A percentile compares a stretch with the other conserved stretches of the same genome.
phyloP scores from a whole-genome alignment of 2,113 vertebrate species.

The Deroptyus accipitrinus region DNA sequence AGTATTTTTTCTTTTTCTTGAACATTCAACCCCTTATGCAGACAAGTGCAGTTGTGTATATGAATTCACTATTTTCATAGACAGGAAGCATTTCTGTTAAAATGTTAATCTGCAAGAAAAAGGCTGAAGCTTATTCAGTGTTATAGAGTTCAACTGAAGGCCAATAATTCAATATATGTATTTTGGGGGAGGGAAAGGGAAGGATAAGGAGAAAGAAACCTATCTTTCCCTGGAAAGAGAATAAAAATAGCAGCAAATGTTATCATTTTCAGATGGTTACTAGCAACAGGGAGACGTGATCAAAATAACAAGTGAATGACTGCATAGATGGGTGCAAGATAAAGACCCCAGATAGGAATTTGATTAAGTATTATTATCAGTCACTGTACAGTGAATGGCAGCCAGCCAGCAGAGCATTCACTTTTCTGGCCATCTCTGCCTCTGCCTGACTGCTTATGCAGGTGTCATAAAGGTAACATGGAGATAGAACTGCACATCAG shows the following conservation, averaged over 20 bases:
- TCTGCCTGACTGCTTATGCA: constrained; percentile 19
- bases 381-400: not conserved
- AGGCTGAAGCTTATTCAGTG: not conserved
- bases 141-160: constrained; percentile 67
- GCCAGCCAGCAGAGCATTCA: not conserved
- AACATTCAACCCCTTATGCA: not conserved
- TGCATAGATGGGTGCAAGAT: not conserved
- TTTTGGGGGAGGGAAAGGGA: not conserved
- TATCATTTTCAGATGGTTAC: constrained; percentile 64
- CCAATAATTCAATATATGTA: constrained; percentile 52
- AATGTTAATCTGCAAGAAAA: constrained; percentile 3
- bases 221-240: constrained; percentile 44
- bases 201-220: not conserved
- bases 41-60: not conserved
- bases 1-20: not conserved
- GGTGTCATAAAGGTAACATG: constrained; percentile 4
- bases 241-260: constrained; percentile 68
- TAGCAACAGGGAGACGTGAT: constrained; percentile 48
- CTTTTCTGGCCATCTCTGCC: constrained; percentile 1
- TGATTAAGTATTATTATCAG: constrained; percentile 44
- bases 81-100: not conserved
- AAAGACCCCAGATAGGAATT: constrained; percentile 32
- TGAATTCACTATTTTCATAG: constrained; percentile 44
- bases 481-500: not conserved
- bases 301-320: constrained; percentile 52